Evolutionary conservation across 2,888 invertebrate genomes (phyloP), one percentile per base, ranked within the genome.

Genomic region (Dexiosoma caninum): DNA sequence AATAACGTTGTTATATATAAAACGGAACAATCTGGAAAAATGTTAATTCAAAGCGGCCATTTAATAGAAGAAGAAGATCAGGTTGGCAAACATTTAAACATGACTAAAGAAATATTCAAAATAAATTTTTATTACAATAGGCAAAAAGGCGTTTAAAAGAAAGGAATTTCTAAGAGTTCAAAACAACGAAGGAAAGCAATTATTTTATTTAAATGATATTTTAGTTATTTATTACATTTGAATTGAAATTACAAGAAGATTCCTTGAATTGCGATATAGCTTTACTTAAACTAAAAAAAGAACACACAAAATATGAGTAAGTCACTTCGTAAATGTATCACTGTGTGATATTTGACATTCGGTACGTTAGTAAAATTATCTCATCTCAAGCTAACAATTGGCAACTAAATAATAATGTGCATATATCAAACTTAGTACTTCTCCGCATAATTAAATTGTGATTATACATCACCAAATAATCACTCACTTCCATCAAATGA

Each of bases 31-130:
- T 78, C 80, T 21, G 82, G 83, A 78, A 81, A 83, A 49, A 62
- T 80, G 35, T 57, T 71, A 37, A 71, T 83, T 6, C 60, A 77
- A 74, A 80, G 77, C 49, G 69, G 82, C 30, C 53, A 37, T 23
- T 27, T 83, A 12, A 81, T 76, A 69, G 74, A 77, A 5, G 83
- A 83, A 44, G 81, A 83, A 46, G 82, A 82, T 53, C 84, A 84
- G 62, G 83, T 83, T 30, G 44, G 12, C 21, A 16, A 3, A 32
- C 10, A 2, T 8, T 1, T 1, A 23, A 23, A n/a, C n/a, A n/a
- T n/a, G n/a, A n/a, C n/a, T n/a, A n/a, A 1, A 23, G n/a, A 30
- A 6, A 37, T 14, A 5, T 4, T n/a, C 1, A 23, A 35, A 35
- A 30, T 10, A 40, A 0, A 19, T 6, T 12, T 59, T n/a, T 16